Percentiles rank a stretch among this genome's conserved stretches.
These are phyloP conservation scores for Myotis lucifugus DNA, from an alignment of 2,113 vertebrate genomes.

Conservation along the genomic window DNA sequence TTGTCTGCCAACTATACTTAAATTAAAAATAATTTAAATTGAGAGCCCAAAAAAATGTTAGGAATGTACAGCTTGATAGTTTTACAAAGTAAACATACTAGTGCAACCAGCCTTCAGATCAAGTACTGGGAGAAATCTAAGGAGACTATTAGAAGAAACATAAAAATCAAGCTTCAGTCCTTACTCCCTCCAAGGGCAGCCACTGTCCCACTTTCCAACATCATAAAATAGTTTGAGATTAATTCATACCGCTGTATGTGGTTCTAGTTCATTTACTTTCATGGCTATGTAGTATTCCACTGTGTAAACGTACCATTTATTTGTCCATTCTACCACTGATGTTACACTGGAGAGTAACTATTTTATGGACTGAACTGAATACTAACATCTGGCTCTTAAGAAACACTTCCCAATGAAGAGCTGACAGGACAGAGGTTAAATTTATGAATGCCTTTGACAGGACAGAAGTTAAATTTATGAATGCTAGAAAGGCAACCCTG, in stretches of 20 bases:
- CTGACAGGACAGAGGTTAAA: not conserved
- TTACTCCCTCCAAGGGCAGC: not conserved
- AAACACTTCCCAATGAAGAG: not conserved
- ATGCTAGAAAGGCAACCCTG: not conserved
- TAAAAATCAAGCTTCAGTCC: not conserved
- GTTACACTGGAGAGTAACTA: not conserved
- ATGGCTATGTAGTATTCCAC: not conserved
- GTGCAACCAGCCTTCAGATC: not conserved
- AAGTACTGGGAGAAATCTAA: not conserved
- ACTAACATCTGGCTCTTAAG: not conserved
- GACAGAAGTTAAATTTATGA: not conserved
- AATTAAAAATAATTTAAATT: not conserved
- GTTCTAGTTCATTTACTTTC: not conserved
- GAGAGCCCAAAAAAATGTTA: not conserved
- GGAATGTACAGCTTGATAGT: not conserved
- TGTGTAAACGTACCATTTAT: not conserved
- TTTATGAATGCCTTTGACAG: not conserved
- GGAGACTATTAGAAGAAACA: not conserved
- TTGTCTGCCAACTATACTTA: not conserved
- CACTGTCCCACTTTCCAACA: not conserved
- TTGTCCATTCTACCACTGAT: not conserved
- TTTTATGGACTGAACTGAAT: not conserved
- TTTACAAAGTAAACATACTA: not conserved
- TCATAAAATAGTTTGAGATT: not conserved
- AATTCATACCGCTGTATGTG: not conserved